Evolutionary conservation across 37 sponge, comb jelly and placozoan species (phyloP).

Genomic region (Chondrilla cf. caribensis): DNA sequence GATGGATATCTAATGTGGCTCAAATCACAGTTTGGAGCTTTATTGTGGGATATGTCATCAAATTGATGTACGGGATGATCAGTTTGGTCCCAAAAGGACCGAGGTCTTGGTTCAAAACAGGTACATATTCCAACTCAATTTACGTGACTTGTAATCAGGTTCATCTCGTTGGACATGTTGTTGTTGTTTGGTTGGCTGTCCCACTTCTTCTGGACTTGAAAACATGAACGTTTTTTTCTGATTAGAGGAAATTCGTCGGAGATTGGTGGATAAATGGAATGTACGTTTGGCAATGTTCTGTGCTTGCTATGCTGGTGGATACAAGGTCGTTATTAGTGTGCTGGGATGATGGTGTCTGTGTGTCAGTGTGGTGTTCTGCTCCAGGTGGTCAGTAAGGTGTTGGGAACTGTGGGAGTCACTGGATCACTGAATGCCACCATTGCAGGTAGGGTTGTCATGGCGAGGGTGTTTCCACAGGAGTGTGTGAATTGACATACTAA

Average conservation of each 20-base stretch:
- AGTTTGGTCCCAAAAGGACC: not conserved
- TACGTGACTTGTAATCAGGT: no score
- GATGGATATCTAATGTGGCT: constrained; percentile 1
- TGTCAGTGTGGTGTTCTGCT: no score
- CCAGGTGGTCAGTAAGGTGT: not conserved
- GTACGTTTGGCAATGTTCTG: constrained; percentile 1
- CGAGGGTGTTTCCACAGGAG: not conserved
- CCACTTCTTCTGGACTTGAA: no score
- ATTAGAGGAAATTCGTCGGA: not conserved
- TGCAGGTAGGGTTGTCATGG: not conserved
- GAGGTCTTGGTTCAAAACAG: not conserved
- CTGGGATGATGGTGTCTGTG: no score
- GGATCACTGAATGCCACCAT: not conserved
- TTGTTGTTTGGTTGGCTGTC: no score
- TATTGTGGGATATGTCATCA: constrained; percentile 29
- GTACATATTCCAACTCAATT: no score
- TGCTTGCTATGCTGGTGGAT: not conserved
- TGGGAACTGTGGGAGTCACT: not conserved
- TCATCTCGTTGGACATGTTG: not conserved
- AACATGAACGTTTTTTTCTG: not conserved
- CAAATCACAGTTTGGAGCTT: constrained; percentile 43
- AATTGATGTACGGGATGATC: not conserved
- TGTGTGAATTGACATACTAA: not conserved
- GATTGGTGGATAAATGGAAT: not conserved
- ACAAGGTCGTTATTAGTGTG: not conserved